A percentile compares a stretch with the other conserved stretches of the same genome.
Conservation (phyloP, 2,797 vertebrate genomes). For the Intellagama lesueurii region DNA sequence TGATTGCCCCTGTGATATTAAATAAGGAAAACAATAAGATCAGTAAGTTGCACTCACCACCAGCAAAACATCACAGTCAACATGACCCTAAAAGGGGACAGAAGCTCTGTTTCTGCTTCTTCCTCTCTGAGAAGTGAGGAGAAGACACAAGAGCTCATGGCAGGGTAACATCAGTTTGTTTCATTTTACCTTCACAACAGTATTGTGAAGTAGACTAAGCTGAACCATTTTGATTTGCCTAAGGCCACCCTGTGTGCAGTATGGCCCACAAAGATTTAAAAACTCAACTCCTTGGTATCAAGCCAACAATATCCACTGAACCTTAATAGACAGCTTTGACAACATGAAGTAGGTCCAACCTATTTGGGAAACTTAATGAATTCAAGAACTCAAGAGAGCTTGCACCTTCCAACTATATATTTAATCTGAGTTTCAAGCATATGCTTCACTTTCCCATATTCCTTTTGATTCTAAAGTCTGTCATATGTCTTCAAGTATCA, state of each 20-base stretch:
- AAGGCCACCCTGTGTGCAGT: not conserved
- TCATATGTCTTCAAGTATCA: not conserved
- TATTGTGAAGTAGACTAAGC: not conserved
- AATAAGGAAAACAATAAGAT: constrained; percentile 70
- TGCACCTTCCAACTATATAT: not conserved
- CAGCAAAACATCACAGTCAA: constrained; percentile 60
- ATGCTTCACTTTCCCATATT: not conserved
- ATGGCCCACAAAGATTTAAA: not conserved
- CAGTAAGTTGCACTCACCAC: constrained; percentile 71
- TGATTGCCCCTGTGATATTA: constrained; percentile 93
- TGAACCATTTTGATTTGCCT: not conserved
- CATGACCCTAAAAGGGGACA: not conserved
- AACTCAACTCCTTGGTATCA: not conserved
- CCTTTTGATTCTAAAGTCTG: not conserved
- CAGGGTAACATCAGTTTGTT: not conserved
- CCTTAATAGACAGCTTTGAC: not conserved
- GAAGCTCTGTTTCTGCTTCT: not conserved
- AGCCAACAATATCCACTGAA: not conserved
- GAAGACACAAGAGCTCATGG: not conserved
- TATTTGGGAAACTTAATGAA: not conserved
- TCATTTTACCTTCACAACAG: not conserved
- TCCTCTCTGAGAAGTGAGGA: not conserved
- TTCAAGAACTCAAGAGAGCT: not conserved
- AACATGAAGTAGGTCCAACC: not conserved
- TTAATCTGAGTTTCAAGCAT: not conserved